Base-by-base conservation (phyloP, 2,888 invertebrate species). In the Parnassius glacialis region DNA sequence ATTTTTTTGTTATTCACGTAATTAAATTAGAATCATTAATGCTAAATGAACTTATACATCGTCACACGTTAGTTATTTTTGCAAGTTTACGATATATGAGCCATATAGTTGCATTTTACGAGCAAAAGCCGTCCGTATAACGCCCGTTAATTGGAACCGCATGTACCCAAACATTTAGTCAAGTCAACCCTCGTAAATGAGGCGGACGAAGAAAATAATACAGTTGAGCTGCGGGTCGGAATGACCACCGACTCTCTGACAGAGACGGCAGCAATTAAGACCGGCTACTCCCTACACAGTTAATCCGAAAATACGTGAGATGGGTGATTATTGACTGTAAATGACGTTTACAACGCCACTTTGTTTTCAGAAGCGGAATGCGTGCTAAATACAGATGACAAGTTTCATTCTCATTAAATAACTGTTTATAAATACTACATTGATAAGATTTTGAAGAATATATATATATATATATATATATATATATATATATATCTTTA, bases 281-380 rank as follows among this genome's bases (percentile, higher is more conserved):
- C 85, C 83, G 85, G 85, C 81, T 77, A 83, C 84, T 85, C 87
- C 86, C 87, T 81, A 79, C 79, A 79, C 75, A 84, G 88, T 89
- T 90, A 89, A 90, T 90, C 87, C 84, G 79, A 84, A 88, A 86
- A 86, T 90, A 90, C 90, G 89, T 90, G 89, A 78, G 75, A 73
- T 72, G 89, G 81, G 85, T 87, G 86, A 87, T 90, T 90, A 91
- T 90, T 82, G 85, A 84, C 85, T 85, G 75, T 77, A 78, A 80
- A 79, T 78, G 78, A 75, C 79, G 70, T 76, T 82, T 76, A 74
- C 70, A 73, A 73, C 34, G 70, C 69, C 70, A 70, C 77, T 82
- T 83, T 83, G 78, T 81, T 82, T 80, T 79, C 74, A 67, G 67
- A 78, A 80, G 76, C 74, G 78, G 70, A 53, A 52, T 43, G 44